Percentiles rank a stretch among this genome's conserved stretches.
These are phyloP conservation scores for Lutjanus erythropterus DNA, from an alignment of 2,113 vertebrate species.

Conservation along the genomic window DNA sequence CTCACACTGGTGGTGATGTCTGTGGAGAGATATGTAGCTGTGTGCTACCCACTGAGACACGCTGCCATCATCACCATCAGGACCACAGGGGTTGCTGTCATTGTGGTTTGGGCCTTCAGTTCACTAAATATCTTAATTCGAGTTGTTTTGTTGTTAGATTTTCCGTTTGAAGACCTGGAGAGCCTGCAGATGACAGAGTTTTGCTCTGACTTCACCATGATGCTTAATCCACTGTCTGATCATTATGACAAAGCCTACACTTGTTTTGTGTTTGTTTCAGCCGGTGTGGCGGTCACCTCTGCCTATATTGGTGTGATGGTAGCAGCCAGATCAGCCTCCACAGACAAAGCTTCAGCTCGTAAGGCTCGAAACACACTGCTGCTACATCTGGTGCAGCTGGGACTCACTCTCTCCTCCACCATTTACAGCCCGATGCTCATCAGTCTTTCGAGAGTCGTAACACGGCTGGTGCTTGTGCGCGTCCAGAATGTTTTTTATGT, in stretches of 20 bases:
- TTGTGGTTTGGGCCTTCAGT: slow-evolving; percentile 59
- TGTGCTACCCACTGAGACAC: slow-evolving; percentile 78
- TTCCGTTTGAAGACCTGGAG: not conserved
- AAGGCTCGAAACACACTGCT: slow-evolving; percentile 71
- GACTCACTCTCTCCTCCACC: slow-evolving; percentile 28
- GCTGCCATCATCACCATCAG: slow-evolving; percentile 64
- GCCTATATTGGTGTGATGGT: slow-evolving; percentile 71
- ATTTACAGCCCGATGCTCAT: slow-evolving; percentile 23
- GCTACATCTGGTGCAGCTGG: slow-evolving; percentile 74
- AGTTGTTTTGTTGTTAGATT: slow-evolving; percentile 14
- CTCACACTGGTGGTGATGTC: slow-evolving; percentile 77
- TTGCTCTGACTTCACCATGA: not conserved
- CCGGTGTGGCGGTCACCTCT: slow-evolving; percentile 39
- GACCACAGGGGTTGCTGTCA: slow-evolving; percentile 50
- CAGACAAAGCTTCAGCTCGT: too few relatives aligned
- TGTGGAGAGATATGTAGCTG: slow-evolving; percentile 78
- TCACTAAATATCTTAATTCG: not conserved
- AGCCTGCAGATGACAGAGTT: slow-evolving; percentile 30
- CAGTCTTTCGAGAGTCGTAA: accelerated
- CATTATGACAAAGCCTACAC: slow-evolving; percentile 47
- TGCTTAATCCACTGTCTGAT: not conserved
- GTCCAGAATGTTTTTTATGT: slow-evolving; percentile 55
- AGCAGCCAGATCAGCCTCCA: slow-evolving; percentile 70
- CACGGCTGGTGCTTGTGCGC: not conserved
- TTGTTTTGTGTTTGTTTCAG: slow-evolving; percentile 59